Evolutionary conservation across 2,113 vertebrate species (phyloP).

Genomic region (Saiga tatarica): DNA sequence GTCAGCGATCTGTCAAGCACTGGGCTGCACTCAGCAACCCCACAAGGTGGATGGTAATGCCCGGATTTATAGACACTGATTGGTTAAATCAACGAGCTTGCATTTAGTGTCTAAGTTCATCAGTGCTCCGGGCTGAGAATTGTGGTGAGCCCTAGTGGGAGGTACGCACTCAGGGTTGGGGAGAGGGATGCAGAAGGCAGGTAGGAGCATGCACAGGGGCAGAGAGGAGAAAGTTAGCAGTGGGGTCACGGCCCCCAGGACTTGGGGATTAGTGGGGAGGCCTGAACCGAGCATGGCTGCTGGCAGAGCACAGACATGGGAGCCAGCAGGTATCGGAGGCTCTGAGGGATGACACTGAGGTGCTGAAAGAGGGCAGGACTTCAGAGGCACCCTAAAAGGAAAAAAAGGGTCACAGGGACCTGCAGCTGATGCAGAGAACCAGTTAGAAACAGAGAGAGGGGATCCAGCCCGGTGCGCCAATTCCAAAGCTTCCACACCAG

Average conservation of each 20-base stretch:
- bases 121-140: too few species aligned
- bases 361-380: neutral
- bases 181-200: neutral
- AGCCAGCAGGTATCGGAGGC: neutral
- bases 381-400: neutral
- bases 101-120: fast-evolving
- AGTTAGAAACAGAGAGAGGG: fast-evolving
- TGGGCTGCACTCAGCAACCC: neutral
- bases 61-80: fast-evolving
- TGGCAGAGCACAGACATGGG: neutral
- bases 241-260: fast-evolving
- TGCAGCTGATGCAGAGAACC: neutral
- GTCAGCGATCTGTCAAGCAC: neutral
- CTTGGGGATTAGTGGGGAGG: neutral
- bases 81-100: neutral
- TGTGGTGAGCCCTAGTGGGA: neutral
- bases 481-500: neutral
- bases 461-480: neutral
- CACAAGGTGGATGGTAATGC: fast-evolving
- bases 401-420: neutral
- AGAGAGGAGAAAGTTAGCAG: neutral
- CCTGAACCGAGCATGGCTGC: neutral
- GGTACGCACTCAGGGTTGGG: neutral
- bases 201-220: neutral
- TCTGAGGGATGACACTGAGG: too few species aligned